Conservation (phyloP, 2,888 invertebrate species). For the Phengaris arion region DNA sequence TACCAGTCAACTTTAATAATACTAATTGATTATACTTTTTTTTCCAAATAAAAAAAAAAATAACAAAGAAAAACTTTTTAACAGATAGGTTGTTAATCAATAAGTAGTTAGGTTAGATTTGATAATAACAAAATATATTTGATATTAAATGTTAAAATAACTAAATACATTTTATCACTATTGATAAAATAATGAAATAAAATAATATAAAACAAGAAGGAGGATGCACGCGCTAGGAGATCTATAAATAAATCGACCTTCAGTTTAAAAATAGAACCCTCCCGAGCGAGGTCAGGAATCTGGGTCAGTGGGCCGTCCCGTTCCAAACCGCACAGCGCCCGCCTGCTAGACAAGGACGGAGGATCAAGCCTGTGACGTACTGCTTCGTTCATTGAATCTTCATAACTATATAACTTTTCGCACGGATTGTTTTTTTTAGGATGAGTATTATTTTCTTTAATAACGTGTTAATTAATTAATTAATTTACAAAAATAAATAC, state of each 20-base stretch:
- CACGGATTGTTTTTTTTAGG: constrained; percentile 45
- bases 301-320: constrained; percentile 66
- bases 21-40: too few relatives aligned
- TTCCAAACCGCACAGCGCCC: constrained; percentile 43
- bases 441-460: constrained; percentile 2
- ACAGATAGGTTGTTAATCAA: too few relatives aligned
- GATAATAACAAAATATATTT: too few relatives aligned
- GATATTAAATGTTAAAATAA: too few relatives aligned
- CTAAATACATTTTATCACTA: too few relatives aligned
- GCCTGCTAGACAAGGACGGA: constrained; percentile 47
- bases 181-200: background rate
- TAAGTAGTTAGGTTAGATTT: too few relatives aligned
- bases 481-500: too few relatives aligned
- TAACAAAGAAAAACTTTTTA: too few relatives aligned
- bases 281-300: constrained; percentile 74
- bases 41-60: too few relatives aligned
- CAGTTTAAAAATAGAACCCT: constrained; percentile 78
- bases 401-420: constrained; percentile 44
- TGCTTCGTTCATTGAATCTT: constrained; percentile 74
- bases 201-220: constrained; percentile 31
- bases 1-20: too few relatives aligned
- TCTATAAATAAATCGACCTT: constrained; percentile 78
- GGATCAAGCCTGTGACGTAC: constrained; percentile 64
- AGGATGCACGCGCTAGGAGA: constrained; percentile 47
- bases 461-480: too few relatives aligned